phyloP scores from a whole-genome alignment of 2,113 vertebrate genomes.

The Cottus gobio region DNA sequence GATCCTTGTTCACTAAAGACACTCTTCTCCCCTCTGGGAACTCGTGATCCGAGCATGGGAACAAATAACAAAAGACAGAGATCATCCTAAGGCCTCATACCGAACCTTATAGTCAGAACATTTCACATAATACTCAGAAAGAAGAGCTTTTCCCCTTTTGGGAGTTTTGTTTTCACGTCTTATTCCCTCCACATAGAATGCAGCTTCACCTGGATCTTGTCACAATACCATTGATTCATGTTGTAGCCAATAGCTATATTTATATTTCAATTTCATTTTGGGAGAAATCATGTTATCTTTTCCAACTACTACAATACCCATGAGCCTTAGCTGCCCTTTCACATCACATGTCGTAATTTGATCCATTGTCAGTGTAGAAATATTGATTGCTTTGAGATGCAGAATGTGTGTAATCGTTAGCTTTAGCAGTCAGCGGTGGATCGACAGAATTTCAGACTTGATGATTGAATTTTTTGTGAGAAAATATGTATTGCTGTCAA shows the following conservation, averaged over 20 bases:
- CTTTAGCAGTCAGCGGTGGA: too few species aligned
- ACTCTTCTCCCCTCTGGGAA: constrained; percentile 24
- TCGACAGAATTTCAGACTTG: too few species aligned
- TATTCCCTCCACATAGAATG: neutral
- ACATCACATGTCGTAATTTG: neutral
- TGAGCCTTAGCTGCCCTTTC: neutral
- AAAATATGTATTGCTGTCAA: neutral
- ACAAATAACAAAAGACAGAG: constrained; percentile 48
- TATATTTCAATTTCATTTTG: too few species aligned
- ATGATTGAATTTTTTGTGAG: neutral
- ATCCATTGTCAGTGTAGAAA: neutral
- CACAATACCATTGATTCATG: neutral
- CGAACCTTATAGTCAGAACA: constrained; percentile 11
- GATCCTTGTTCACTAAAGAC: constrained; percentile 31
- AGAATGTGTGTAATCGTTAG: too few species aligned
- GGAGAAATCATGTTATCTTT: neutral
- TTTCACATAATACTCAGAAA: neutral
- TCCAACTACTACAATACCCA: neutral
- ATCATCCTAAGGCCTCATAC: constrained; percentile 17
- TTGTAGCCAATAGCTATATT: neutral
- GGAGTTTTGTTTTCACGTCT: neutral
- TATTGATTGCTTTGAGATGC: too few species aligned
- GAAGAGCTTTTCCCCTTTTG: neutral
- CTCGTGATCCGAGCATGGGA: neutral
- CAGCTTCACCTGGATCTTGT: neutral